phyloP scores from a whole-genome alignment of 1,140 invertebrate genomes.

The Apis mellifera region DNA sequence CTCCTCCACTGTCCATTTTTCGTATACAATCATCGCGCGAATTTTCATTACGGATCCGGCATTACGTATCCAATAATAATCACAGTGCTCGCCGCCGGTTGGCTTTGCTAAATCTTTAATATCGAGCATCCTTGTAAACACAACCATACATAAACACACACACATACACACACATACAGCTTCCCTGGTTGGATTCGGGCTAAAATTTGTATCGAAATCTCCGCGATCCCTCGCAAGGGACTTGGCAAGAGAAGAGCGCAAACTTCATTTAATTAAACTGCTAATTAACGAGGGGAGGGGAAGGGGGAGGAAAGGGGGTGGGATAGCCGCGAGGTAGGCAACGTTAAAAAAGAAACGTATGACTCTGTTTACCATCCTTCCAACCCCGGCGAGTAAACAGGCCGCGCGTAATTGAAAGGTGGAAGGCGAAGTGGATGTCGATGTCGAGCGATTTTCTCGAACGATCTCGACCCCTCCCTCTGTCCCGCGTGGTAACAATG shows the following conservation, averaged over 20 bases:
- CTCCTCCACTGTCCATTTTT: too few relatives aligned
- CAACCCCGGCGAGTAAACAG: conserved; percentile 36
- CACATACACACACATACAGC: not conserved
- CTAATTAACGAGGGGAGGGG: conserved; percentile 26
- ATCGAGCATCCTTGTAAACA: not conserved
- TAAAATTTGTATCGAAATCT: conserved; percentile 21
- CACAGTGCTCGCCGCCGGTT: not conserved
- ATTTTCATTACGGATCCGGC: too few relatives aligned
- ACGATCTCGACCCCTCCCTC: not conserved
- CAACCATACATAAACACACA: not conserved
- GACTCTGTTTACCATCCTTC: conserved; percentile 47
- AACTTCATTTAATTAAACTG: conserved; percentile 49
- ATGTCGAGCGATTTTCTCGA: conserved; percentile 46
- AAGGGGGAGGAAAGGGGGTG: accelerated
- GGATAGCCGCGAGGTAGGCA: conserved; percentile 11
- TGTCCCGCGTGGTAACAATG: not conserved
- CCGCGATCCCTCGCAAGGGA: not conserved
- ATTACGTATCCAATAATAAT: not conserved
- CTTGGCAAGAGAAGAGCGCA: conserved; percentile 9
- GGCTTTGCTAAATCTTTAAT: not conserved
- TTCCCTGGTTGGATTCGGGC: not conserved
- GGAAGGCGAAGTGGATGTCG: conserved; percentile 19
- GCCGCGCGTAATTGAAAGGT: conserved; percentile 43
- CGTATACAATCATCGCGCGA: too few relatives aligned
- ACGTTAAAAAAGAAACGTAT: conserved; percentile 41